Conservation (phyloP, 2,113 vertebrate species). For the Oncorhynchus kisutch region DNA sequence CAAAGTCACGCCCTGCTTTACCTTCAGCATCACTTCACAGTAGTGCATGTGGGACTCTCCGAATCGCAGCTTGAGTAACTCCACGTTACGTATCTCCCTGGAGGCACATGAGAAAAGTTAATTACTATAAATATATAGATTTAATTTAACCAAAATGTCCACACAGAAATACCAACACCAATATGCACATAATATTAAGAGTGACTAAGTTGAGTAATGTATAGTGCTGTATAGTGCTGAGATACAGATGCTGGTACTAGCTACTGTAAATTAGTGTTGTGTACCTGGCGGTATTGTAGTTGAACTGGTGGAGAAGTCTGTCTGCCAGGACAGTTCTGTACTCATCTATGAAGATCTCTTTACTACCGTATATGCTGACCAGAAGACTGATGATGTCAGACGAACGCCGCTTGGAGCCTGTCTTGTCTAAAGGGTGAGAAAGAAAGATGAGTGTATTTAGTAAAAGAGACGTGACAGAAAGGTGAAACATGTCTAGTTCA, state of each 20-base stretch:
- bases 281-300: slow-evolving; percentile 93
- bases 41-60: slow-evolving; percentile 98
- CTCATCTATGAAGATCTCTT: slow-evolving; percentile 96
- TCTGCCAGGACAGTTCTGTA: slow-evolving; percentile 92
- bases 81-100: slow-evolving; percentile 97
- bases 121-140: no score
- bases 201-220: no score
- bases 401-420: slow-evolving; percentile 88
- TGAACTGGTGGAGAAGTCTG: slow-evolving; percentile 90
- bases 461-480: no score
- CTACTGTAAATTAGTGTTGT: background rate
- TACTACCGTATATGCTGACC: slow-evolving; percentile 98
- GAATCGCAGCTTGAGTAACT: slow-evolving; percentile 94
- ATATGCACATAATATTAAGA: no score
- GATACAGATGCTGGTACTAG: no score
- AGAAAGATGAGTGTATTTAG: no score
- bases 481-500: no score
- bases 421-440: slow-evolving; percentile 77
- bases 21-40: slow-evolving; percentile 97
- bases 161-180: no score
- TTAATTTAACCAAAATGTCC: no score
- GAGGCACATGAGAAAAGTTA: slow-evolving; percentile 8
- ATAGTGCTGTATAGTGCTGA: no score
- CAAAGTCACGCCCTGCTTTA: slow-evolving; percentile 23
- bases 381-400: slow-evolving; percentile 97